These are phyloP conservation scores for Phalacrocorax carbo DNA, from an alignment of 2,113 vertebrate genomes.

Conservation along the genomic window DNA sequence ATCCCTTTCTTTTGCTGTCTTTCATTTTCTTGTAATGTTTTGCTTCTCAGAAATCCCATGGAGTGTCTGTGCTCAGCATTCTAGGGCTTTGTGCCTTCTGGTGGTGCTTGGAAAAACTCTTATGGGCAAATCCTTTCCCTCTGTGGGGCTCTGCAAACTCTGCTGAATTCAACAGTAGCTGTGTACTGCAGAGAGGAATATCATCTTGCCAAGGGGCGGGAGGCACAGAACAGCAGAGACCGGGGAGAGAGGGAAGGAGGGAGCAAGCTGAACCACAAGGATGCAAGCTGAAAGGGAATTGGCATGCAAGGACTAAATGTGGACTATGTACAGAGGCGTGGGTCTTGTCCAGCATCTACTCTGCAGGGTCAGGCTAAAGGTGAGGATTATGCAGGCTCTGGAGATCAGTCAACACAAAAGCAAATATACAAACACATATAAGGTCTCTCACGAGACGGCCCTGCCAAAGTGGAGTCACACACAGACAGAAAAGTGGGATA, in stretches of 20 bases:
- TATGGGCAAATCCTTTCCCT: background rate
- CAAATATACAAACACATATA: background rate
- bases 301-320: background rate
- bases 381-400: background rate
- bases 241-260: background rate
- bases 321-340: accelerated
- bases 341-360: background rate
- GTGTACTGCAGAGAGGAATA: background rate
- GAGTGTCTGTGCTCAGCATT: background rate
- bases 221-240: background rate
- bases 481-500: background rate
- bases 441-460: accelerated
- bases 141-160: background rate
- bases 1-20: background rate
- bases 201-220: background rate
- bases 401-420: background rate
- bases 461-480: background rate
- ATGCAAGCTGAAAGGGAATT: background rate
- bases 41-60: background rate
- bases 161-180: background rate
- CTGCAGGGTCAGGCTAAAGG: background rate
- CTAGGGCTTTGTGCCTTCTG: background rate
- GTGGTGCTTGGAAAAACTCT: background rate
- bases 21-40: background rate
- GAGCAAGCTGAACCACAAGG: background rate